Evolutionary conservation across 1,140 invertebrate genomes (phyloP).

Genomic region (Drosophila azteca): DNA sequence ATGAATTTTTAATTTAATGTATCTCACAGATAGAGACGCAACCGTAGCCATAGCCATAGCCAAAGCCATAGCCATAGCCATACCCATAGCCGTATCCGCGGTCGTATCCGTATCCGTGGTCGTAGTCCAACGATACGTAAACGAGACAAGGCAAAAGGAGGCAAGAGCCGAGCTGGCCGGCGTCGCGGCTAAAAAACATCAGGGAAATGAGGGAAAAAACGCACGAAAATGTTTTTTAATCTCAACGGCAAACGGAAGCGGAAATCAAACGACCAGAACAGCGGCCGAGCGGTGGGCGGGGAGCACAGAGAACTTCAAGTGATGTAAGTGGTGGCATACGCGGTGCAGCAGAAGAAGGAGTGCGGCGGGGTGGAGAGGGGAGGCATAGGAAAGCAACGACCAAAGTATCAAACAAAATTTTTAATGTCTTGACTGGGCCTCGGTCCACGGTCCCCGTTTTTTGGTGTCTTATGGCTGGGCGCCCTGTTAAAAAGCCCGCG

Average conservation of each 20-base stretch:
- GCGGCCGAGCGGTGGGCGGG: slow-evolving; percentile 43
- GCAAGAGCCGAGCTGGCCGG: not conserved
- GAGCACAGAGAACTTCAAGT: slow-evolving; percentile 26
- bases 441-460: slow-evolving; percentile 3
- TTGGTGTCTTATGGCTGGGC: slow-evolving; percentile 65
- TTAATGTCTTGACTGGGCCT: slow-evolving; percentile 74
- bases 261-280: slow-evolving; percentile 84
- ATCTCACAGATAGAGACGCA: slow-evolving; percentile 77
- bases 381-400: slow-evolving; percentile 4
- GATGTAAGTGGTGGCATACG: slow-evolving; percentile 31
- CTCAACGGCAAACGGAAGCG: slow-evolving; percentile 83
- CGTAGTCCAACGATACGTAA: slow-evolving; percentile 50
- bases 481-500: slow-evolving; percentile 78
- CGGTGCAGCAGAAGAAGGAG: slow-evolving; percentile 1
- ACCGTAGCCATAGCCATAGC: slow-evolving; percentile 62
- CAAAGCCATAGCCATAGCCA: slow-evolving; percentile 58
- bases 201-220: slow-evolving; percentile 77
- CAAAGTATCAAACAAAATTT: slow-evolving; percentile 83
- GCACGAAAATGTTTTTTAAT: slow-evolving; percentile 83
- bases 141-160: slow-evolving; percentile 21
- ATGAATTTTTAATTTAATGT: slow-evolving; percentile 84
- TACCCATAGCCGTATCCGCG: slow-evolving; percentile 49
- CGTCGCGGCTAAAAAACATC: slow-evolving; percentile 49
- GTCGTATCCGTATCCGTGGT: slow-evolving; percentile 47
- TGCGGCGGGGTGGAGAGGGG: not conserved